Evolutionary conservation across 2,113 vertebrate species (phyloP).

Genomic region (Lipophrys pholis): DNA sequence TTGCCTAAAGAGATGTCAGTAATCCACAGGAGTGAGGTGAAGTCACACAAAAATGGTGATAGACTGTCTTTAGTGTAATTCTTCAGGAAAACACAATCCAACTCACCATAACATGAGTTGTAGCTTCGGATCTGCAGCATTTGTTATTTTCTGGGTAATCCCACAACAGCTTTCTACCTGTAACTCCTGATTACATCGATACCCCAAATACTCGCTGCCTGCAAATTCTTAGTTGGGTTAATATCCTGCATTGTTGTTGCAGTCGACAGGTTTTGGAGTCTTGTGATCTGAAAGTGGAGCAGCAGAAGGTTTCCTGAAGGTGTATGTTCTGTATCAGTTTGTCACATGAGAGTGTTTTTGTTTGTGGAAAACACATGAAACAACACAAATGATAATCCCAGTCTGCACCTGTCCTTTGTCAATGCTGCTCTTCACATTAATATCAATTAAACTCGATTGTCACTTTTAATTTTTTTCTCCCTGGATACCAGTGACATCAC

Average conservation of each 20-base stretch:
- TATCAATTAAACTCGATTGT: background rate
- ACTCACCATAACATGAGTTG: background rate
- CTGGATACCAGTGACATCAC: too few species aligned
- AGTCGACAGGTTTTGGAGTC: slow-evolving; percentile 21
- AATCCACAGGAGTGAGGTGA: background rate
- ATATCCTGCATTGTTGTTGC: slow-evolving; percentile 54
- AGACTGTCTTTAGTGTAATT: too few species aligned
- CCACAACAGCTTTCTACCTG: background rate
- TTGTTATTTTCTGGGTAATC: background rate
- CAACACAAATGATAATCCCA: background rate
- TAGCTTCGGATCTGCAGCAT: background rate
- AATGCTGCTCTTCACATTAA: too few species aligned
- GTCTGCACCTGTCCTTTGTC: slow-evolving; percentile 1
- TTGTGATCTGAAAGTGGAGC: slow-evolving; percentile 49
- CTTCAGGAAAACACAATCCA: background rate
- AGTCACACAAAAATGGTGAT: background rate
- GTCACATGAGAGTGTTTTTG: too few species aligned
- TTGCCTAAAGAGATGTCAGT: slow-evolving; percentile 20
- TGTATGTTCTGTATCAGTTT: too few species aligned
- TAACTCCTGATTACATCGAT: slow-evolving; percentile 13
- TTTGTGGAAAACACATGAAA: background rate
- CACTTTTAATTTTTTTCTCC: too few species aligned
- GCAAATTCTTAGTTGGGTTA: slow-evolving; percentile 61
- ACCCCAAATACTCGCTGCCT: slow-evolving; percentile 41
- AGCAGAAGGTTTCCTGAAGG: background rate